Percentiles rank a stretch among this genome's conserved stretches.
Evolutionary conservation across 2,888 invertebrate genomes (phyloP).

Genomic region (Pollenia angustigena): DNA sequence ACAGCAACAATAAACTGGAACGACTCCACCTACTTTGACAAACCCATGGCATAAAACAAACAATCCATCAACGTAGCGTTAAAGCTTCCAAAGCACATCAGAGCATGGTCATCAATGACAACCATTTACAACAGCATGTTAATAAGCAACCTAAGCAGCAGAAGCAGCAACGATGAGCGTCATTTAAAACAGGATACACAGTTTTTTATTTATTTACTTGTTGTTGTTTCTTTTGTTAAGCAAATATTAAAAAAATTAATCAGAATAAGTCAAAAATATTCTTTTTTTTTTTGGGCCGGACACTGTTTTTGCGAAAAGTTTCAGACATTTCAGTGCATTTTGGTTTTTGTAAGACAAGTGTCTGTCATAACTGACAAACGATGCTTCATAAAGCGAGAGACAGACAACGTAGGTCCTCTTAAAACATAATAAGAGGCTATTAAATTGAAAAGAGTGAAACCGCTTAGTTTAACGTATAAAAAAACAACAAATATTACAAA

Average conservation of each 20-base stretch:
- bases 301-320: constrained; percentile 20
- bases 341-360: constrained; percentile 66
- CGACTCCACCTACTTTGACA: constrained; percentile 75
- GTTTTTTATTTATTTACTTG: constrained; percentile 6
- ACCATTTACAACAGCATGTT: constrained; percentile 66
- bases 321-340: constrained; percentile 34
- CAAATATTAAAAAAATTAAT: constrained; percentile 73
- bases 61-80: constrained; percentile 71
- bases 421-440: constrained; percentile 57
- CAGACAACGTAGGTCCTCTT: constrained; percentile 47
- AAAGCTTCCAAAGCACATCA: constrained; percentile 59
- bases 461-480: constrained; percentile 30
- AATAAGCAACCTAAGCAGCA: constrained; percentile 64
- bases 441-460: constrained; percentile 43
- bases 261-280: constrained; percentile 71
- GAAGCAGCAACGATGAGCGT: constrained; percentile 45
- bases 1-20: constrained; percentile 69
- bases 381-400: constrained; percentile 52
- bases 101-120: constrained; percentile 66
- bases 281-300: constrained; percentile 17
- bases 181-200: constrained; percentile 64
- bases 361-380: constrained; percentile 73
- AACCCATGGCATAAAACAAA: constrained; percentile 71
- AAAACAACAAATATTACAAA: not conserved
- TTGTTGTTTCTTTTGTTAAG: constrained; percentile 48